Evolutionary conservation across 2,888 invertebrate species (phyloP).

Genomic region (Nezara viridula): DNA sequence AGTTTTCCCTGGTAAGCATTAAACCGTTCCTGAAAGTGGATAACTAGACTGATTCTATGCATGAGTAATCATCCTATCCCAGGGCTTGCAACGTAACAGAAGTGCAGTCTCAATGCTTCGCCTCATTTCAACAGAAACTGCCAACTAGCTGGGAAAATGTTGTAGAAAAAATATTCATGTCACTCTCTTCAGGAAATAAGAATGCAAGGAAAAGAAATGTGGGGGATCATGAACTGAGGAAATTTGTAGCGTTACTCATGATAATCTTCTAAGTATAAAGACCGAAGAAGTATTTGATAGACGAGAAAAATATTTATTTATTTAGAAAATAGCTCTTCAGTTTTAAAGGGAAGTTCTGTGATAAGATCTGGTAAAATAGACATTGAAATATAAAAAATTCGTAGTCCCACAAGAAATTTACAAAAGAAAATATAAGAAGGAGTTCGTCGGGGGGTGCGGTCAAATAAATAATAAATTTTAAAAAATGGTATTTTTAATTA

Average conservation of each 20-base stretch:
- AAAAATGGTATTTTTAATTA: too few species aligned
- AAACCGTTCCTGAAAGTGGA: constrained; percentile 17
- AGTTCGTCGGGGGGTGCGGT: too few species aligned
- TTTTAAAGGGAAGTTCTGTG: too few species aligned
- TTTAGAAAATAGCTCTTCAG: too few species aligned
- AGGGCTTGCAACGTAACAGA: not conserved
- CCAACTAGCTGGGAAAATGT: not conserved
- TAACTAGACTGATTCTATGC: constrained; percentile 17
- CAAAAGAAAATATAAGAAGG: too few species aligned
- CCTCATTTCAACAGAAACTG: not conserved
- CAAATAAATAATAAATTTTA: too few species aligned
- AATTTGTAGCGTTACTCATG: not conserved
- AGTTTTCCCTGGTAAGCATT: not conserved
- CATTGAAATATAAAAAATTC: too few species aligned
- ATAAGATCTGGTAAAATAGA: too few species aligned
- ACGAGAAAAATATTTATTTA: too few species aligned
- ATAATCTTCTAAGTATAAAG: not conserved
- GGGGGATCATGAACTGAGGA: not conserved
- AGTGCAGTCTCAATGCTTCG: constrained; percentile 29
- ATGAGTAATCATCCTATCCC: constrained; percentile 33
- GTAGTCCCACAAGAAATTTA: too few species aligned
- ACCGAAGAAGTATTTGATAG: too few species aligned
- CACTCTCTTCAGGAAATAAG: not conserved
- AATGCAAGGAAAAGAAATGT: not conserved
- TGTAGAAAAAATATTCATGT: not conserved